These are phyloP conservation scores for Gymnocheta viridis DNA, from an alignment of 2,888 invertebrate genomes.

Conservation along the genomic window DNA sequence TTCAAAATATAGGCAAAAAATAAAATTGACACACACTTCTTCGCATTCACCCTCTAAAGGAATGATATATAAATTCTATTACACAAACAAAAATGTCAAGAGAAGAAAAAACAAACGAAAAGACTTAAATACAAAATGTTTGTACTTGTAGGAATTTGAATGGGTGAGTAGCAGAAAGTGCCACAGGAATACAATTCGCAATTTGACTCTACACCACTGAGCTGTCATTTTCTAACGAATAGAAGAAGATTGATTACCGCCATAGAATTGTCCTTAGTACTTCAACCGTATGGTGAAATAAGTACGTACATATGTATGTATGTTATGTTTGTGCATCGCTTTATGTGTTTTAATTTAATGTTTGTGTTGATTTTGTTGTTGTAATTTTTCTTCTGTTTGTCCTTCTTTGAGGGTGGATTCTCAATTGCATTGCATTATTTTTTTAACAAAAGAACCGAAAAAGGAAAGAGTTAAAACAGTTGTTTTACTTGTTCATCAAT, in stretches of 20 bases:
- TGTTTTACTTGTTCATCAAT: slow-evolving; percentile 57
- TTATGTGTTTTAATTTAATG: slow-evolving; percentile 47
- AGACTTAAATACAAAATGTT: slow-evolving; percentile 45
- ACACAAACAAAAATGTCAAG: slow-evolving; percentile 40
- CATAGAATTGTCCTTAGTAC: slow-evolving; percentile 80
- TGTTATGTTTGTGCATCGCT: slow-evolving; percentile 43
- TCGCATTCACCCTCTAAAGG: slow-evolving; percentile 10
- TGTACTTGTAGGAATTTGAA: slow-evolving; percentile 2
- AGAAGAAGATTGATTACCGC: slow-evolving; percentile 83
- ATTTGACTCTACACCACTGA: slow-evolving; percentile 81
- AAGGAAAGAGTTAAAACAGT: slow-evolving; percentile 78
- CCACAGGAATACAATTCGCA: slow-evolving; percentile 76
- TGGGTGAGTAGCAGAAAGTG: slow-evolving; percentile 33
- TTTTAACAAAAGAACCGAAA: slow-evolving; percentile 46
- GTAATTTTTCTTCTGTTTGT: slow-evolving; percentile 47
- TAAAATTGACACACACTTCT: neutral
- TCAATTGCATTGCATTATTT: slow-evolving; percentile 76
- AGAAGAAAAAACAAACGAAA: slow-evolving; percentile 10
- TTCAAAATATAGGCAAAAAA: neutral
- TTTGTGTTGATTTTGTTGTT: slow-evolving; percentile 60
- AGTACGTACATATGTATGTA: slow-evolving; percentile 12
- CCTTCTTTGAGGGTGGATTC: slow-evolving; percentile 61
- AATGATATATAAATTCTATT: slow-evolving; percentile 45
- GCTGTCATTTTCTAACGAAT: slow-evolving; percentile 82
- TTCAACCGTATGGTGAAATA: slow-evolving; percentile 63